Base-by-base conservation (phyloP, 2,888 invertebrate species). In the Drosophila mettleri region DNA sequence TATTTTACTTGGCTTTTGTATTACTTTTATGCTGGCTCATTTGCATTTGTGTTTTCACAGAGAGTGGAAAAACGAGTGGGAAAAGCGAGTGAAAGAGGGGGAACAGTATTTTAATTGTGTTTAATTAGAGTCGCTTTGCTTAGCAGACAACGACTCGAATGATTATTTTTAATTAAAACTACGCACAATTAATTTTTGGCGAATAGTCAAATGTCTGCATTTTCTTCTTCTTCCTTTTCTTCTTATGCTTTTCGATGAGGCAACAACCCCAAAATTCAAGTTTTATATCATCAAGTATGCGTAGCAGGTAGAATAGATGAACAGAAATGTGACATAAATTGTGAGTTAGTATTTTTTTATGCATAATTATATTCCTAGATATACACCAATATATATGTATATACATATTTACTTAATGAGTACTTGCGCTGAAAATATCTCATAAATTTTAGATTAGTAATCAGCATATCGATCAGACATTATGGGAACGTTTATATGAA, bases 91-190 rank as follows among this genome's bases (percentile, higher is more conserved):
- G 33, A 49, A 45, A 39, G 41, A 29, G 49, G 34, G 33, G 33
- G 65, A 63, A 54, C 51, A 67, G 62, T 48, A 71, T 75, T 81
- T 87, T 80, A 82, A 86, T 86, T 78, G 74, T 73, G 77, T 83
- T 87, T 85, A 87, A 85, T 87, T 87, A 85, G 80, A 74, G 75
- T 77, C 64, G 74, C 61, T 68, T 68, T 79, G 69, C 73, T 70
- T 68, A 34, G 45, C 67, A 62, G 60, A 61, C 62, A 55, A 18
- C 10, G 64, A 51, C 68, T 66, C 52, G 74, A 82, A 74, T 79
- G 78, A 86, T 85, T 87, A 80, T 75, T 68, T 68, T 85, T 85
- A 87, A 86, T 87, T 82, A 85, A 80, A 71, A 74, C 67, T 59
- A 74, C 80, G 79, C 75, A 55, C 75, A 80, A 75, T 79, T 67